Conservation (phyloP, 2,888 invertebrate genomes). For the Tenthredo notha region DNA sequence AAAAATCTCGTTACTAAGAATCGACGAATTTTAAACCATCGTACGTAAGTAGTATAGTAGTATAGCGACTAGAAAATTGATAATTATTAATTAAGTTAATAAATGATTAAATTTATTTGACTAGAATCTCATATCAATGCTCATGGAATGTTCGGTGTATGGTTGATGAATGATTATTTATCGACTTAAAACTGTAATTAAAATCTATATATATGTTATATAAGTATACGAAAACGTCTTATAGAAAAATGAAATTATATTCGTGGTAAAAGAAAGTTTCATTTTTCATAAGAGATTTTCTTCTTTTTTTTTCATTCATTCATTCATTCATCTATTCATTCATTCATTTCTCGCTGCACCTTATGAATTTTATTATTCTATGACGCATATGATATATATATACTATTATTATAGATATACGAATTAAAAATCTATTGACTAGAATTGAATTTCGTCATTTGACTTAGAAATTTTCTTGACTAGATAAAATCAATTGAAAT, state of each 20-base stretch:
- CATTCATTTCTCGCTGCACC: slow-evolving; percentile 27
- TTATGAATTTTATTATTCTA: slow-evolving; percentile 41
- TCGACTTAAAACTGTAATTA: slow-evolving; percentile 5
- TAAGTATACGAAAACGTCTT: slow-evolving; percentile 24
- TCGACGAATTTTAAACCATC: slow-evolving; percentile 33
- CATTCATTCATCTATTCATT: background rate
- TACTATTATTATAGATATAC: background rate
- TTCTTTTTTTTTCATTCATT: background rate
- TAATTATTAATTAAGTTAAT: background rate
- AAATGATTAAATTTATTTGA: background rate
- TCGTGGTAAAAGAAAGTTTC: slow-evolving; percentile 6
- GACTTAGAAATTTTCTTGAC: slow-evolving; percentile 52
- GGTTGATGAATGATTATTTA: slow-evolving; percentile 16
- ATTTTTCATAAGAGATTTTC: slow-evolving; percentile 33
- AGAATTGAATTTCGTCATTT: slow-evolving; percentile 48
- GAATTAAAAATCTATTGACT: slow-evolving; percentile 48
- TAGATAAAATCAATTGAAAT: slow-evolving; percentile 54
- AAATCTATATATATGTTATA: slow-evolving; percentile 8
- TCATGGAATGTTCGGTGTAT: slow-evolving; percentile 46
- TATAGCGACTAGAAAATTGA: slow-evolving; percentile 40
- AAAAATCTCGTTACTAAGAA: slow-evolving; percentile 30
- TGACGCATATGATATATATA: background rate
- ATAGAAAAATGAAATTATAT: slow-evolving; percentile 50
- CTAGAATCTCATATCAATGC: slow-evolving; percentile 54
- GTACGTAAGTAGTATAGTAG: too few relatives aligned